These are phyloP conservation scores for Nycteola revayana DNA, from an alignment of 2,888 invertebrate species.

Conservation along the genomic window DNA sequence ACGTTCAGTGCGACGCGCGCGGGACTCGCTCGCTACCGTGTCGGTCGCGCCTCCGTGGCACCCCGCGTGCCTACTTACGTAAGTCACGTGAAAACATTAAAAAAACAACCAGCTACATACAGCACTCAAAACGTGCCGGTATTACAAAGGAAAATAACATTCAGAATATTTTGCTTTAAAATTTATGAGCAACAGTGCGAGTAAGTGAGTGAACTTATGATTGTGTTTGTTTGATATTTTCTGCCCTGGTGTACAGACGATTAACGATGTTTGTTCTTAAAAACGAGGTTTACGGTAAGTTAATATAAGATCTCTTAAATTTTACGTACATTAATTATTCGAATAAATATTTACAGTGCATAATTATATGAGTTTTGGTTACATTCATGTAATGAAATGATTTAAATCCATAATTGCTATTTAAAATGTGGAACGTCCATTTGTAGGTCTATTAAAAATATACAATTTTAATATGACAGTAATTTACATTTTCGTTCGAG, in stretches of 20 bases:
- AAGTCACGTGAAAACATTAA: slow-evolving; percentile 47
- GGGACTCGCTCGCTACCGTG: slow-evolving; percentile 45
- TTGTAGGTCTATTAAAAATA: too few relatives aligned
- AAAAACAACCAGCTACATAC: slow-evolving; percentile 30
- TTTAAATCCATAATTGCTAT: too few relatives aligned
- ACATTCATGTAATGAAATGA: too few relatives aligned
- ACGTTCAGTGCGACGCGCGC: slow-evolving; percentile 57
- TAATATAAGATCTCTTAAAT: too few relatives aligned
- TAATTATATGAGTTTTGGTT: too few relatives aligned
- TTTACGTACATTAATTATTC: too few relatives aligned
- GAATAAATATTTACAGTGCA: too few relatives aligned
- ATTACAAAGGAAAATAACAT: slow-evolving; percentile 23
- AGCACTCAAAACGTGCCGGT: slow-evolving; percentile 16
- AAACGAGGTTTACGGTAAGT: slow-evolving; percentile 35
- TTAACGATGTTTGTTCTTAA: slow-evolving; percentile 21
- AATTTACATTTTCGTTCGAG: too few relatives aligned
- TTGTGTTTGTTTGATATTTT: slow-evolving; percentile 49
- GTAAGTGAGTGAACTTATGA: slow-evolving; percentile 46
- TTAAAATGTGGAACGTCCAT: too few relatives aligned
- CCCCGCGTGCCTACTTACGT: slow-evolving; percentile 60
- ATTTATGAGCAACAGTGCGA: slow-evolving; percentile 11
- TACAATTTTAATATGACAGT: too few relatives aligned
- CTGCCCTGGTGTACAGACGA: slow-evolving; percentile 25
- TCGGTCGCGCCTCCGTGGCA: slow-evolving; percentile 18
- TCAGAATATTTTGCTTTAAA: slow-evolving; percentile 6